Evolutionary conservation across 2,113 vertebrate species (phyloP).

Genomic region (Machaerirhynchus nigripectus): DNA sequence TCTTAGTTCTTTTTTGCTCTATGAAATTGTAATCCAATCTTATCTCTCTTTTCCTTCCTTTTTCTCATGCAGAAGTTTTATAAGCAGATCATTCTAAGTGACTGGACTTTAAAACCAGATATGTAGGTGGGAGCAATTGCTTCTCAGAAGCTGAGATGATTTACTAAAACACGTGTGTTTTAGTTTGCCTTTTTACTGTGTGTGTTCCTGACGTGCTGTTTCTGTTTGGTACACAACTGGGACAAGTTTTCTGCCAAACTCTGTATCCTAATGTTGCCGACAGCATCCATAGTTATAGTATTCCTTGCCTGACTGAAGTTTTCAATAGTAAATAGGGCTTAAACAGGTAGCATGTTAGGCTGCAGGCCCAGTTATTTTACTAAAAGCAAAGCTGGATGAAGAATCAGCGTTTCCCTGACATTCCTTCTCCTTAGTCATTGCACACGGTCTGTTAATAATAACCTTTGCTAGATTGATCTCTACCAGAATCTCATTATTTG

Average conservation of each 20-base stretch:
- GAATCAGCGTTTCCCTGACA: background rate
- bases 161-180: rapidly evolving
- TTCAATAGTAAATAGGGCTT: background rate
- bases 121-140: background rate
- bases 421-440: background rate
- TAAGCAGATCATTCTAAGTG: background rate
- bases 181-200: background rate
- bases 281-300: background rate
- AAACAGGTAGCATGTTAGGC: background rate
- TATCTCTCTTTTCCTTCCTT: background rate
- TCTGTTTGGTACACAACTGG: background rate
- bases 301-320: background rate
- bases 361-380: background rate
- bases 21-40: background rate
- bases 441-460: background rate
- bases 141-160: background rate
- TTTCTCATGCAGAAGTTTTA: background rate
- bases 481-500: background rate
- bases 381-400: background rate
- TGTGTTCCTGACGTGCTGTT: background rate
- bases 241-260: background rate
- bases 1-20: background rate
- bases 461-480: background rate
- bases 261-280: background rate
- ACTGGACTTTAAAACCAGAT: background rate